A percentile compares a stretch with the other conserved stretches of the same genome.
phyloP scores from a whole-genome alignment of 2,888 invertebrate genomes.

The Conchocele bisecta region DNA sequence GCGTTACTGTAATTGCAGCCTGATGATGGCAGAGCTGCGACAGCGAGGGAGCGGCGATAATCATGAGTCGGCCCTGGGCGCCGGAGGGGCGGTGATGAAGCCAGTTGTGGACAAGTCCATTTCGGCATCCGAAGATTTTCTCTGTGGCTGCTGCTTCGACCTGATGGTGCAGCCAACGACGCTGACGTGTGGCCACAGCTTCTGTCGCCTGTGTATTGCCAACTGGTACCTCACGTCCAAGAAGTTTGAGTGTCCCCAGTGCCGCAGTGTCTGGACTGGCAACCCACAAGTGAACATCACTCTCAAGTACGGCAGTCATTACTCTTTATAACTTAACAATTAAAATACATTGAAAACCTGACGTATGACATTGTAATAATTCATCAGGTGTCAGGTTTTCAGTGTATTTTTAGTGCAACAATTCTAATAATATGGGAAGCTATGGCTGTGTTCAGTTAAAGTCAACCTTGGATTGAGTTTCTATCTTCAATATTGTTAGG shows the following conservation, averaged over 20 bases:
- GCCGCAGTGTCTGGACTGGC: slow-evolving; percentile 72
- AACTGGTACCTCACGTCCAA: slow-evolving; percentile 73
- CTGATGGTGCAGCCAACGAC: slow-evolving; percentile 76
- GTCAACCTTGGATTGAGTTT: too few relatives aligned
- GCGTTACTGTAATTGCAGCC: not conserved
- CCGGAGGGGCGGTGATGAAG: not conserved
- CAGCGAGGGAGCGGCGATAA: too few relatives aligned
- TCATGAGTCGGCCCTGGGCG: too few relatives aligned
- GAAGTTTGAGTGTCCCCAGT: slow-evolving; percentile 74
- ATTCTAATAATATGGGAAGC: too few relatives aligned
- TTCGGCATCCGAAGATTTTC: slow-evolving; percentile 67
- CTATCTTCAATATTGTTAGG: too few relatives aligned
- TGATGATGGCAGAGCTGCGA: too few relatives aligned
- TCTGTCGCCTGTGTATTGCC: slow-evolving; percentile 78
- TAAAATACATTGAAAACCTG: too few relatives aligned
- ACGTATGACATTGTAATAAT: too few relatives aligned
- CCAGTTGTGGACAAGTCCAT: slow-evolving; percentile 13
- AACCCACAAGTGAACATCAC: slow-evolving; percentile 73
- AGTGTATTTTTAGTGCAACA: too few relatives aligned
- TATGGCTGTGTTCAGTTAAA: too few relatives aligned
- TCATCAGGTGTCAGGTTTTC: too few relatives aligned
- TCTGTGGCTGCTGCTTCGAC: slow-evolving; percentile 74
- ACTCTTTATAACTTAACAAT: not conserved
- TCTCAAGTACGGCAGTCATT: slow-evolving; percentile 62
- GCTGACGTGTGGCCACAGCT: slow-evolving; percentile 78